These are phyloP conservation scores for Muntiacus reevesi DNA, from an alignment of 2,113 vertebrate genomes.

Conservation along the genomic window DNA sequence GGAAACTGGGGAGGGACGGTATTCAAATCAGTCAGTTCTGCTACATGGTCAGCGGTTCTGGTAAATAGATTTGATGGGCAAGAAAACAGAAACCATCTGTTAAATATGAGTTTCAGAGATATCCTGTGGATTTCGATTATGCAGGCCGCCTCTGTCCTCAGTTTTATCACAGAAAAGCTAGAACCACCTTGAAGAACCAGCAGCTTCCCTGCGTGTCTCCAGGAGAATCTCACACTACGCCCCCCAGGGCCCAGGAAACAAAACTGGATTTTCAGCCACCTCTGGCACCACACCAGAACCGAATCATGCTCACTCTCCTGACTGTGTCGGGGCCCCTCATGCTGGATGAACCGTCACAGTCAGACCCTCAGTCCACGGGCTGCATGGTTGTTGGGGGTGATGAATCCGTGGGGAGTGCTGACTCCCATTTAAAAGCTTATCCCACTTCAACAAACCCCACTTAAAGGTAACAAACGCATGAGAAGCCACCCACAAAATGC, in stretches of 20 bases:
- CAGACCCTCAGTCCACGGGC: background rate
- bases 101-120: constrained; percentile 54
- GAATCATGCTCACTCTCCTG: background rate
- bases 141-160: background rate
- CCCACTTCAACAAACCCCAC: background rate
- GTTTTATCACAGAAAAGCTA: background rate
- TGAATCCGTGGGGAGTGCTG: accelerated
- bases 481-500: background rate
- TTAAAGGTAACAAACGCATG: background rate
- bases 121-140: constrained; percentile 63
- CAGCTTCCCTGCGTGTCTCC: background rate
- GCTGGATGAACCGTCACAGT: background rate
- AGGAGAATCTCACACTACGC: background rate
- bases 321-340: background rate
- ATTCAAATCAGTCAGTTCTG: constrained; percentile 22
- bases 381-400: background rate
- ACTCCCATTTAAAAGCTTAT: background rate
- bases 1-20: background rate
- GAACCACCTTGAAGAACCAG: background rate
- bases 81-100: constrained; percentile 46
- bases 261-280: background rate
- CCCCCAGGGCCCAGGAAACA: background rate
- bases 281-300: background rate
- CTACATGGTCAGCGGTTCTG: constrained; percentile 21
- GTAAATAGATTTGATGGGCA: constrained; percentile 37